Evolutionary conservation across 2,797 vertebrate genomes (phyloP).

Genomic region (Gobio occitaniae): DNA sequence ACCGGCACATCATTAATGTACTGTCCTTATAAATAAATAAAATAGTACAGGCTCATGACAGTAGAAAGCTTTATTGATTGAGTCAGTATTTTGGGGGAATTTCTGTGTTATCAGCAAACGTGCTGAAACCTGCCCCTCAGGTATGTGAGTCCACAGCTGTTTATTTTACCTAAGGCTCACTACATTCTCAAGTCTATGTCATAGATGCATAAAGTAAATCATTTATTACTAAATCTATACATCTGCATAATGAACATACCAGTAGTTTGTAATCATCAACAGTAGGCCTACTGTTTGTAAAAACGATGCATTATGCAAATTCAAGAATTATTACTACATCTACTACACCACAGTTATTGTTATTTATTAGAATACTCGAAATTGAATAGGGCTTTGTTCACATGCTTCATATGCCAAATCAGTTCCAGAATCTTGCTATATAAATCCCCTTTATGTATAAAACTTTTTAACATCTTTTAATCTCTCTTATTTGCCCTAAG

Average conservation of each 20-base stretch:
- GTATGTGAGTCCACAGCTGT: constrained; percentile 67
- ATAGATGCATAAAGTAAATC: background rate
- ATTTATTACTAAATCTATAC: background rate
- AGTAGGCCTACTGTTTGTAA: background rate
- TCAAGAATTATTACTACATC: background rate
- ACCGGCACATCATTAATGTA: background rate
- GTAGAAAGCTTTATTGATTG: constrained; percentile 1
- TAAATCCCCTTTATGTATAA: background rate
- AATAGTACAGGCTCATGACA: background rate
- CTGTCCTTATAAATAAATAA: background rate
- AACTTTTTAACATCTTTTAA: background rate
- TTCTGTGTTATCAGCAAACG: constrained; percentile 69
- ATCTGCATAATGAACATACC: background rate
- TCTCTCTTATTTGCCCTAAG: background rate
- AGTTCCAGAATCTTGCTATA: background rate
- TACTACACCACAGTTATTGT: background rate
- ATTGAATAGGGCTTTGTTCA: background rate
- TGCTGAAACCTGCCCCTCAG: constrained; percentile 73
- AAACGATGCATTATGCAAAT: background rate
- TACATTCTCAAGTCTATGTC: background rate
- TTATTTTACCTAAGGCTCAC: constrained; percentile 17
- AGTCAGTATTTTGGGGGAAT: constrained; percentile 58
- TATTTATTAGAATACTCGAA: background rate
- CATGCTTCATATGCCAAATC: background rate
- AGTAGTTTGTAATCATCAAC: background rate